These are phyloP conservation scores for Hyphantria cunea DNA, from an alignment of 1,140 invertebrate genomes.

Conservation along the genomic window DNA sequence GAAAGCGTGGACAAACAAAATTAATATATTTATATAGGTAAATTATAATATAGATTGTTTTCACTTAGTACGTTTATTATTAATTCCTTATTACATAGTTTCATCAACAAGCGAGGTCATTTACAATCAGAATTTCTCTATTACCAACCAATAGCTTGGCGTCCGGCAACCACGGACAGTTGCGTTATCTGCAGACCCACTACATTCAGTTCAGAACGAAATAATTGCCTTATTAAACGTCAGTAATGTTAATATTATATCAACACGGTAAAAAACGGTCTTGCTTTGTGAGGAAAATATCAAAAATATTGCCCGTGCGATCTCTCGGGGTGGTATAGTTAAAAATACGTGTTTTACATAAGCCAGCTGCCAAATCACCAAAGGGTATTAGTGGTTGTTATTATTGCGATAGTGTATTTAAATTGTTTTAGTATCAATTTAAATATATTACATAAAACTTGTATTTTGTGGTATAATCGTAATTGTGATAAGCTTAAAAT, in stretches of 20 bases:
- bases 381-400: too few species aligned
- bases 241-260: conserved; percentile 1
- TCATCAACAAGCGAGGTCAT: conserved; percentile 2
- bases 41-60: too few species aligned
- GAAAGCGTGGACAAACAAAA: too few species aligned
- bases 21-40: too few species aligned
- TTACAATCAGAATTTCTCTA: conserved; percentile 20
- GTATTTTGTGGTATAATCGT: too few species aligned
- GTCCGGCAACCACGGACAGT: conserved; percentile 35
- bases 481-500: not conserved
- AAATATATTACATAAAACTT: too few species aligned
- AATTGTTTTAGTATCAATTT: too few species aligned
- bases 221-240: conserved; percentile 34
- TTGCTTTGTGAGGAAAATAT: conserved; percentile 1
- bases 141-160: conserved; percentile 37
- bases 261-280: not conserved
- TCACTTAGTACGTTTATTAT: too few species aligned
- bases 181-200: conserved; percentile 36
- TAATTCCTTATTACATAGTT: not conserved
- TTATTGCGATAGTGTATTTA: too few species aligned
- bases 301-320: not conserved
- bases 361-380: too few species aligned
- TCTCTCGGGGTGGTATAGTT: too few species aligned
- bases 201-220: conserved; percentile 34
- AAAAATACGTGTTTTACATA: too few species aligned